phyloP scores from a whole-genome alignment of 2,888 invertebrate species.

The Agriopis aurantiaria region DNA sequence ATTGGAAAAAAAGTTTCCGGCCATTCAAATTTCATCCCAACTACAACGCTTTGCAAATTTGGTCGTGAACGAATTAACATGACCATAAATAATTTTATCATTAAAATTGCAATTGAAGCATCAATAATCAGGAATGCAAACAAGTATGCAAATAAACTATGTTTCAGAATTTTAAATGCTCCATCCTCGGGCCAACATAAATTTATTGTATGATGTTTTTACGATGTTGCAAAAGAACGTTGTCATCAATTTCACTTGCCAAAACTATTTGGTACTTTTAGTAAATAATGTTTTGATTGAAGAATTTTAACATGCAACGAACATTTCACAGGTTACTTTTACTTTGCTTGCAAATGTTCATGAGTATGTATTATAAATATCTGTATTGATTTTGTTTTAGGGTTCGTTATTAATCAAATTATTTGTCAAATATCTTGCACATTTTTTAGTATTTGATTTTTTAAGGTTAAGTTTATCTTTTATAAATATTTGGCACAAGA shows the following conservation, averaged over 20 bases:
- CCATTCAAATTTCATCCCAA: background rate
- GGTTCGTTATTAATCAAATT: background rate
- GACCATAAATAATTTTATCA: constrained; percentile 21
- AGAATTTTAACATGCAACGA: background rate
- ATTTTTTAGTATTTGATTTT: too few relatives aligned
- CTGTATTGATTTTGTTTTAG: too few relatives aligned
- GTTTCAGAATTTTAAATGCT: constrained; percentile 8
- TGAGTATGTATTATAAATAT: too few relatives aligned
- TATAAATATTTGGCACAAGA: background rate
- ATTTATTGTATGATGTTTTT: constrained; percentile 4
- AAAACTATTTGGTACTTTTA: background rate
- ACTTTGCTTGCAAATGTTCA: too few relatives aligned
- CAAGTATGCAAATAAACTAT: constrained; percentile 26
- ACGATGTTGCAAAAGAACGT: background rate
- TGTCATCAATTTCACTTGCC: background rate
- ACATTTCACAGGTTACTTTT: too few relatives aligned
- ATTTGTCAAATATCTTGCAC: background rate
- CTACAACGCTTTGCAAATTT: too few relatives aligned
- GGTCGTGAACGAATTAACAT: background rate
- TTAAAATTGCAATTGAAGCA: constrained; percentile 16
- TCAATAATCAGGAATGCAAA: constrained; percentile 23
- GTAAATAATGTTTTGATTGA: background rate
- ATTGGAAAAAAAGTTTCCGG: too few relatives aligned
- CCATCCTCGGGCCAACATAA: background rate
- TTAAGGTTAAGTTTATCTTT: too few relatives aligned